Conservation (phyloP, 2,113 vertebrate genomes). For the Archocentrus centrarchus region DNA sequence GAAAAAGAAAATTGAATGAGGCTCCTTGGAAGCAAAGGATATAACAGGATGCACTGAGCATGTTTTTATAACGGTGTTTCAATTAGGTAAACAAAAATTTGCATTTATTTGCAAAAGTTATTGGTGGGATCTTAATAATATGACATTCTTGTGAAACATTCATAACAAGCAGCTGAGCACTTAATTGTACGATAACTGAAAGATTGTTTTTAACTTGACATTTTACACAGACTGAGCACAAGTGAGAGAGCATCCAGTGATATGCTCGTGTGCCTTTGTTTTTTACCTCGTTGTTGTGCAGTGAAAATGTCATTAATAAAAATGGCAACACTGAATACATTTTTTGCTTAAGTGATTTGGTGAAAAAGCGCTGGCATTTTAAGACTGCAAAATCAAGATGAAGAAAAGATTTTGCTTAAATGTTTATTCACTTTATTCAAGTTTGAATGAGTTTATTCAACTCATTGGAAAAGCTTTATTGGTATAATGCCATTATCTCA, state of each 20-base stretch:
- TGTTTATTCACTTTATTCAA: neutral
- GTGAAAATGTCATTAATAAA: neutral
- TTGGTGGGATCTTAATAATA: neutral
- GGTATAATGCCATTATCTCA: neutral
- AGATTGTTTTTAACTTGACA: neutral
- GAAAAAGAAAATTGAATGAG: too few species aligned
- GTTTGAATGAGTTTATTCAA: too few species aligned
- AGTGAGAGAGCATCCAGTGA: neutral
- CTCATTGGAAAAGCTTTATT: neutral
- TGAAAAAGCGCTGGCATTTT: neutral
- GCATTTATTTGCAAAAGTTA: neutral
- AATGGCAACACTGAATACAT: neutral
- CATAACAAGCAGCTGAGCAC: neutral
- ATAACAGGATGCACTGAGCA: too few species aligned
- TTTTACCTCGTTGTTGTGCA: slow-evolving; percentile 10
- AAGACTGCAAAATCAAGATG: neutral
- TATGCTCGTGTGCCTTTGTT: neutral
- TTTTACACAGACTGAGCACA: neutral
- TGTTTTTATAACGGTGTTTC: neutral
- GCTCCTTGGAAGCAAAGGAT: too few species aligned
- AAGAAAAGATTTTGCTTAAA: neutral
- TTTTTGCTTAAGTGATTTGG: neutral
- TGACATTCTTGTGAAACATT: neutral
- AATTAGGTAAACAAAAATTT: neutral
- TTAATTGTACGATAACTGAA: neutral